A percentile compares a stretch with the other conserved stretches of the same genome.
phyloP scores from a whole-genome alignment of 2,888 invertebrate genomes.

The Leptinotarsa peninsularis region DNA sequence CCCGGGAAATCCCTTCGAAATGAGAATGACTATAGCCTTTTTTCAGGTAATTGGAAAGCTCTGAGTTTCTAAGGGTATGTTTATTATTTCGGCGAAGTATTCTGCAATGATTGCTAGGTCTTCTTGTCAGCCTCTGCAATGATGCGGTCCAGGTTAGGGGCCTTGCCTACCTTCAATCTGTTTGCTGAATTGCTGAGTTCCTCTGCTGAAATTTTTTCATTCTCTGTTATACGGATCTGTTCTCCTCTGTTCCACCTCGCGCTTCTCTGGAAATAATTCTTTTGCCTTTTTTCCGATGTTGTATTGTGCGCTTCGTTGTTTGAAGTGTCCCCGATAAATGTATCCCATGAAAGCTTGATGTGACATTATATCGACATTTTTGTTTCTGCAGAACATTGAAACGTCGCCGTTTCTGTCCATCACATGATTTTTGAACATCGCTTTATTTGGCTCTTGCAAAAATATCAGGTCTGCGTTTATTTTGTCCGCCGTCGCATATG shows the following conservation, averaged over 20 bases:
- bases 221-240: too few relatives aligned
- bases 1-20: background rate
- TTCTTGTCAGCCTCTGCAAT: background rate
- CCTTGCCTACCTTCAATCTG: background rate
- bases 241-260: background rate
- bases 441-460: too few relatives aligned
- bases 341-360: too few relatives aligned
- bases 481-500: too few relatives aligned
- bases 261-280: background rate
- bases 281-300: background rate
- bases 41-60: conserved; percentile 2
- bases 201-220: background rate
- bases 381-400: too few relatives aligned
- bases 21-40: conserved; percentile 16
- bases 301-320: background rate
- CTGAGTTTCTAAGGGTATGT: background rate
- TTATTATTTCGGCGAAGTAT: background rate
- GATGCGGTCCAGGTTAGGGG: conserved; percentile 8
- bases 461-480: too few relatives aligned
- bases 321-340: background rate
- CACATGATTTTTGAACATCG: too few relatives aligned
- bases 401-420: too few relatives aligned
- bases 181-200: background rate
- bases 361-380: too few relatives aligned
- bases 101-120: background rate